Percentiles rank a stretch among this genome's conserved stretches.
Evolutionary conservation across 2,888 invertebrate species (phyloP).

Genomic region (Cataglyphis livida): DNA sequence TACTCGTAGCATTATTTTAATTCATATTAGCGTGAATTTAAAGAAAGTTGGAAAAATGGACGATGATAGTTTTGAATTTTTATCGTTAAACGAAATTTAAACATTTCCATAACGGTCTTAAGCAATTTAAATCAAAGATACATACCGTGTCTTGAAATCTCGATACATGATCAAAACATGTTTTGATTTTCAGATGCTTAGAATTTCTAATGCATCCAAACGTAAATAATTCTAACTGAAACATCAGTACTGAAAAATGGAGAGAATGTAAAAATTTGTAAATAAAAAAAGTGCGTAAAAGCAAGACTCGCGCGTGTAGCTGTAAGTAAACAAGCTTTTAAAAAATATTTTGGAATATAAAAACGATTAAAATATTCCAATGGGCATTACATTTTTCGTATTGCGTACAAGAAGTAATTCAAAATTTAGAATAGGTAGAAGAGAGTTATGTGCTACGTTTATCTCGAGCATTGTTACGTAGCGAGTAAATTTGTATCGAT

Average conservation of each 20-base stretch:
- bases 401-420: background rate
- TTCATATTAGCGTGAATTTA: background rate
- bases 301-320: background rate
- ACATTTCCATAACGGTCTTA: slow-evolving; percentile 24
- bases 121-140: slow-evolving; percentile 5
- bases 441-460: background rate
- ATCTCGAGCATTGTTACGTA: background rate
- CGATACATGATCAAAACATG: background rate
- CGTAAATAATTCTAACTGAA: background rate
- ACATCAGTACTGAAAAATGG: background rate
- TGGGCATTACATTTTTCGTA: background rate
- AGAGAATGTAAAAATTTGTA: background rate
- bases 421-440: background rate
- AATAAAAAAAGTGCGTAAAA: background rate
- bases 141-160: background rate
- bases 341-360: background rate
- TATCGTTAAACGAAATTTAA: background rate
- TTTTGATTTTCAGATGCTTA: background rate
- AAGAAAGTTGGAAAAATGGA: background rate
- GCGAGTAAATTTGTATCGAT: slow-evolving; percentile 33
- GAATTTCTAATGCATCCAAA: background rate
- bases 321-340: background rate
- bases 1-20: background rate
- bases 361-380: background rate
- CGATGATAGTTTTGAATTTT: slow-evolving; percentile 42